Conservation (phyloP, 2,113 vertebrate genomes). For the Muntiacus reevesi region DNA sequence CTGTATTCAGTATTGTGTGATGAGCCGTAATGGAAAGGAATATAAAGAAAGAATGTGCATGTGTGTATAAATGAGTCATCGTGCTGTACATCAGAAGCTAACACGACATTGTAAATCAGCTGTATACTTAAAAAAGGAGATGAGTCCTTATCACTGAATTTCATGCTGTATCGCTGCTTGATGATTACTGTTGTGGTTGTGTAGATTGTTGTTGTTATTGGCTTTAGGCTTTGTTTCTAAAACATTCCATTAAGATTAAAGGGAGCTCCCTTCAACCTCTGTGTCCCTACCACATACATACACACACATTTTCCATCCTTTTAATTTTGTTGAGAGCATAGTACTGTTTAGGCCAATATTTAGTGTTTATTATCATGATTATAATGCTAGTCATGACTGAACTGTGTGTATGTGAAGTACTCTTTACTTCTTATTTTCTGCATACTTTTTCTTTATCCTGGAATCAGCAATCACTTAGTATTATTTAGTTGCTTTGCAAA, state of each 20-base stretch:
- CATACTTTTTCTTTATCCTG: not conserved
- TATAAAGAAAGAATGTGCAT: not conserved
- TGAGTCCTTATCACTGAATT: not conserved
- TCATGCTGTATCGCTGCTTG: not conserved
- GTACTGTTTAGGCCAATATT: not conserved
- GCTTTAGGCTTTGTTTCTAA: not conserved
- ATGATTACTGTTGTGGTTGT: not conserved
- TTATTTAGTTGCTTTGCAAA: not conserved
- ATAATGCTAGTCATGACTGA: not conserved
- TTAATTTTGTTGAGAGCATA: not conserved
- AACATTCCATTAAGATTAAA: not conserved
- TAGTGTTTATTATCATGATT: not conserved
- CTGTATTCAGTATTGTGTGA: not conserved
- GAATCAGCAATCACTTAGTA: not conserved
- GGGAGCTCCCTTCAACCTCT: not conserved
- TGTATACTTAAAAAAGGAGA: not conserved
- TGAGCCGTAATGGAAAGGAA: not conserved
- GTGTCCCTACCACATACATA: accelerated
- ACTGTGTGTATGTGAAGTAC: not conserved
- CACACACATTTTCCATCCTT: not conserved
- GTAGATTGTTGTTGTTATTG: not conserved
- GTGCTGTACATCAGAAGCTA: not conserved
- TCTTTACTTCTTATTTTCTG: not conserved
- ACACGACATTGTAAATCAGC: not conserved
- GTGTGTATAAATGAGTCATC: not conserved